Evolutionary conservation across 2,113 vertebrate genomes (phyloP).

Genomic region (Podilymbus podiceps): DNA sequence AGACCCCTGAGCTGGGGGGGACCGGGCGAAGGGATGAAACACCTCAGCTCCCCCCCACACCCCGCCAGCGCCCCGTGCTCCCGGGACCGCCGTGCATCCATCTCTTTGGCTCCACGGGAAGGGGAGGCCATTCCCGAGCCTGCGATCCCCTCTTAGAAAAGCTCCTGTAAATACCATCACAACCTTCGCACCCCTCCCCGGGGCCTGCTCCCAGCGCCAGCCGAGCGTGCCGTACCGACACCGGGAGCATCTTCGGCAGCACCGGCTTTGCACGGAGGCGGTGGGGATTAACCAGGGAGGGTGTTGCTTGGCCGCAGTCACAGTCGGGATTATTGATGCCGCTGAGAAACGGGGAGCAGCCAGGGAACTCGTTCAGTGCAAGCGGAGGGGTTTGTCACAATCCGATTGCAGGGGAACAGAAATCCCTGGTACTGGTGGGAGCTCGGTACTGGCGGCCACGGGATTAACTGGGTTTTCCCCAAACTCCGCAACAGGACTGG

Average conservation of each 20-base stretch:
- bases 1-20: rapidly evolving
- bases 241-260: not conserved
- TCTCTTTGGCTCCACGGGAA: not conserved
- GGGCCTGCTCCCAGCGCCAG: not conserved
- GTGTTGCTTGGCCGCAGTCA: not conserved
- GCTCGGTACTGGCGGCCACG: not conserved
- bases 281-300: not conserved
- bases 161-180: not conserved
- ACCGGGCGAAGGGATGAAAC: not conserved
- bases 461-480: slow-evolving; percentile 33
- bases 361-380: not conserved
- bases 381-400: not conserved
- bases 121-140: not conserved
- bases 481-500: not conserved
- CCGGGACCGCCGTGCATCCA: rapidly evolving
- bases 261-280: rapidly evolving
- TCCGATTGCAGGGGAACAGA: not conserved
- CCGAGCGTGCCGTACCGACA: not conserved
- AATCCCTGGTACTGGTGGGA: not conserved
- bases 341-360: not conserved
- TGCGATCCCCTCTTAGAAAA: not conserved
- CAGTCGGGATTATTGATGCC: not conserved
- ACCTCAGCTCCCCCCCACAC: not conserved
- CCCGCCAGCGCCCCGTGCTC: rapidly evolving
- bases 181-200: not conserved